These are phyloP conservation scores for Ctenopoma kingsleyae DNA, from an alignment of 2,797 vertebrate genomes.

Conservation along the genomic window DNA sequence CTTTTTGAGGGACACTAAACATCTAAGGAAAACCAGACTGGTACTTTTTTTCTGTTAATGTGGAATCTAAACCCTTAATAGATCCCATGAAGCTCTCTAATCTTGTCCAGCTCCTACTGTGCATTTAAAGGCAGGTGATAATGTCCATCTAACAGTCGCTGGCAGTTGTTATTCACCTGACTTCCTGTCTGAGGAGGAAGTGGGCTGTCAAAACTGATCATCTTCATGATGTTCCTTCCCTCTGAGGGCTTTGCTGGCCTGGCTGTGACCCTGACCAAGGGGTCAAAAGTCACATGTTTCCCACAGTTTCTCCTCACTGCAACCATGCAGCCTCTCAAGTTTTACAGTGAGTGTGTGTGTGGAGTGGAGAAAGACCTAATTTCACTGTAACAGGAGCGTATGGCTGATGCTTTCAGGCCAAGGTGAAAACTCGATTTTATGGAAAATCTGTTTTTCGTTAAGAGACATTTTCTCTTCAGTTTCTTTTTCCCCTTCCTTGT, in stretches of 20 bases:
- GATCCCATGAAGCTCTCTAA: conserved; percentile 42
- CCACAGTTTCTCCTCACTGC: conserved; percentile 52
- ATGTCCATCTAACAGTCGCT: conserved; percentile 30
- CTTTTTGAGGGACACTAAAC: conserved; percentile 1
- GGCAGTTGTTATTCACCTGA: conserved; percentile 63
- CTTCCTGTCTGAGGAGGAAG: conserved; percentile 69
- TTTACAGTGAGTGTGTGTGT: conserved; percentile 61
- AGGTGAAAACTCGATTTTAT: conserved; percentile 71
- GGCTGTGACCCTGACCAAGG: conserved; percentile 45
- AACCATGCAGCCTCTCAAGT: conserved; percentile 37
- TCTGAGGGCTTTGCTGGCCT: conserved; percentile 59
- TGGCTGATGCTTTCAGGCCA: conserved; percentile 35
- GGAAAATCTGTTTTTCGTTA: conserved; percentile 74
- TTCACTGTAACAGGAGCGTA: conserved; percentile 57
- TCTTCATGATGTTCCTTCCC: conserved; percentile 45
- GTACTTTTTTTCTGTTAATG: conserved; percentile 11
- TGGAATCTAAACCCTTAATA: conserved; percentile 54
- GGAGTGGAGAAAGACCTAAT: conserved; percentile 44
- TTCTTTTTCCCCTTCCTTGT: conserved; percentile 20
- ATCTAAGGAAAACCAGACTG: conserved; percentile 46
- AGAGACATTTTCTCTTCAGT: conserved; percentile 45
- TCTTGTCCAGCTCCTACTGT: conserved; percentile 55
- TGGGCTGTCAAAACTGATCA: conserved; percentile 63
- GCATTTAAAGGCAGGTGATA: conserved; percentile 63
- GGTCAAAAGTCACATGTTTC: conserved; percentile 73